Evolutionary conservation across 2,113 vertebrate genomes (phyloP), one percentile per base, ranked within the genome.

Genomic region (Tachysurus vachellii): DNA sequence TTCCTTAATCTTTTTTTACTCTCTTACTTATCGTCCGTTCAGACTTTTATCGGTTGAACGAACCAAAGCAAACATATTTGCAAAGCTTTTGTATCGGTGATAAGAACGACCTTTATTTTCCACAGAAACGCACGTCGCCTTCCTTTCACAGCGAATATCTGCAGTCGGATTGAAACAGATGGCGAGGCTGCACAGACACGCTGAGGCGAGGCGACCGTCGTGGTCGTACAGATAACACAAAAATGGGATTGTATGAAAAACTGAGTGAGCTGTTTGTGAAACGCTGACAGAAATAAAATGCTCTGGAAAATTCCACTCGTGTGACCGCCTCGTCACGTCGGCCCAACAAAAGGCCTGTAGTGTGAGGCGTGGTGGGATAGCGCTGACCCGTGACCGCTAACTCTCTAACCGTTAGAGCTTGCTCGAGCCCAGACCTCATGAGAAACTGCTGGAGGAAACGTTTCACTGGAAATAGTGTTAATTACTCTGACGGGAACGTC

Each of bases 1-100:
- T 68, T 57, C 59, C 17, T 31, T 88, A 88, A 87, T 73, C 8
- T 57, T 70, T 31, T 13, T 42, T 68, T 28, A 86, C 86, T 83
- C 76, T 73, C 70, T 23, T 42, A 3, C 7, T 73, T 64, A 9
- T 66, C 64, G 5, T n/a, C 11, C 61, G 3, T n/a, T 64, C 26
- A 0, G 6, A 26, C 1, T 28, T 66, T 28, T 14, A 2, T 66
- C 64, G 6, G 12, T 68, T 16, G 13, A 68, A 31, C 2, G 64
- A 68, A 28, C 13, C n/a, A 16, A 31, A 6, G 64, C 5, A 68
- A 16, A 68, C 5, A n/a, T 14, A 11, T 4, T 0, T 4, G n/a
- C 12, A 31, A 64, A 64, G 26, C n/a, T 62, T 62, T 62, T 62
- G 61, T 23, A 26, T 62, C 23, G 1, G 23, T 10, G 23, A 26